phyloP scores from a whole-genome alignment of 2,113 vertebrate genomes.

The Bostrychus sinensis region DNA sequence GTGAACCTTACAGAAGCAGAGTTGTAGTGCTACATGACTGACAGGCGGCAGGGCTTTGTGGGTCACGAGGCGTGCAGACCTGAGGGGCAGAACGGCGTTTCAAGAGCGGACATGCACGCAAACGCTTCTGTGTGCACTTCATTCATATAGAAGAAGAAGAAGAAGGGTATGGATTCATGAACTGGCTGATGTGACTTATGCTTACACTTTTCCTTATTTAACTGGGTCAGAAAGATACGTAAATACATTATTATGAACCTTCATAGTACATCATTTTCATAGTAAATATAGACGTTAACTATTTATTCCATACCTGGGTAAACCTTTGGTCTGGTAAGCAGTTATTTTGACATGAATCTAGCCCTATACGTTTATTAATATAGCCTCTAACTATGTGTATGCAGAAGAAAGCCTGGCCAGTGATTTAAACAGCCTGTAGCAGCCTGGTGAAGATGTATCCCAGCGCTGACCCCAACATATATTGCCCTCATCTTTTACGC shows the following conservation, averaged over 20 bases:
- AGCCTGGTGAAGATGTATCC: constrained; percentile 15
- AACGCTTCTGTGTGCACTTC: constrained; percentile 18
- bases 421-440: constrained; percentile 31
- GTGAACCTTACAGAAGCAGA: not conserved
- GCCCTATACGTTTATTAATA: constrained; percentile 25
- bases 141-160: not conserved
- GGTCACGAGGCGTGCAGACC: constrained; percentile 35
- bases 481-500: constrained; percentile 18
- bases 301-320: not conserved
- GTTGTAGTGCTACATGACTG: constrained; percentile 46
- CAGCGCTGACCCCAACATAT: constrained; percentile 18
- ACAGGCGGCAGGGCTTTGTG: constrained; percentile 53
- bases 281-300: not conserved
- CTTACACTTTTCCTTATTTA: constrained; percentile 19
- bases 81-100: constrained; percentile 36
- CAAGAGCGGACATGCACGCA: constrained; percentile 54
- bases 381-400: not conserved
- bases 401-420: constrained; percentile 17
- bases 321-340: not conserved
- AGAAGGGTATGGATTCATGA: constrained; percentile 34
- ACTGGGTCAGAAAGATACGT: not conserved
- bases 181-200: constrained; percentile 25
- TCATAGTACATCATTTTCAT: not conserved
- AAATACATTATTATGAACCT: not conserved
- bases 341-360: constrained; percentile 12